Base-by-base conservation (phyloP, 2,888 invertebrate genomes). In the Ellobium chinense region DNA sequence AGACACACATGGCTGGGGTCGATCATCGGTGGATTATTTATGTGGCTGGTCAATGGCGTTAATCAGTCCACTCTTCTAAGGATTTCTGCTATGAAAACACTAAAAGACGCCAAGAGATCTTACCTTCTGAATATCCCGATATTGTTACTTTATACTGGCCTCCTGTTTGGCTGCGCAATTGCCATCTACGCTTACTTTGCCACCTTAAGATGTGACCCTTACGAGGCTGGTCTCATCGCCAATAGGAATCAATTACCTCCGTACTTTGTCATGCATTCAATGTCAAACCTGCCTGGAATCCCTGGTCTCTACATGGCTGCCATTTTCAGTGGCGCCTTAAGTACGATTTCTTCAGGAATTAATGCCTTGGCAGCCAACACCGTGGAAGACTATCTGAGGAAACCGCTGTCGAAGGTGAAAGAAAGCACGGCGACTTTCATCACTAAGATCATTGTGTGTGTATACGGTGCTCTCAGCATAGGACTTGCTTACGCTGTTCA, bases 331-430 rank as follows among this genome's bases (percentile, higher is more conserved):
- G n/a, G n/a, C n/a, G n/a, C n/a, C n/a, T n/a, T n/a, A n/a, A n/a
- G n/a, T n/a, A n/a, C n/a, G n/a, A n/a, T n/a, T n/a, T n/a, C n/a
- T n/a, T n/a, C n/a, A n/a, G 88, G 88, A 31, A 87, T 88, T 34
- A 88, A 87, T 65, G 82, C 87, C 0, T 77, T 88, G 82, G 83
- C 87, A 7, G 87, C 87, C 34, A 88, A 86, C 76, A 87, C 87
- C 0, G 78, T 87, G 56, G 86, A 87, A 62, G 88, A 88, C 62
- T 65, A 87, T 34, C 80, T 88, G 21, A 82, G 73, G 3, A 62
- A 62, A 14, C 79, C 80, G 7, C 29, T 86, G 1, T 39, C 58
- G 18, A 78, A 70, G 0, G 34, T 77, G 1, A 69, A 77, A 62
- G 86, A 86, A 29, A 58, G 37, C 31, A 84, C 63, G 5, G 84